Evolutionary conservation across 2,113 vertebrate species (phyloP).

Genomic region (Rhineura floridana): DNA sequence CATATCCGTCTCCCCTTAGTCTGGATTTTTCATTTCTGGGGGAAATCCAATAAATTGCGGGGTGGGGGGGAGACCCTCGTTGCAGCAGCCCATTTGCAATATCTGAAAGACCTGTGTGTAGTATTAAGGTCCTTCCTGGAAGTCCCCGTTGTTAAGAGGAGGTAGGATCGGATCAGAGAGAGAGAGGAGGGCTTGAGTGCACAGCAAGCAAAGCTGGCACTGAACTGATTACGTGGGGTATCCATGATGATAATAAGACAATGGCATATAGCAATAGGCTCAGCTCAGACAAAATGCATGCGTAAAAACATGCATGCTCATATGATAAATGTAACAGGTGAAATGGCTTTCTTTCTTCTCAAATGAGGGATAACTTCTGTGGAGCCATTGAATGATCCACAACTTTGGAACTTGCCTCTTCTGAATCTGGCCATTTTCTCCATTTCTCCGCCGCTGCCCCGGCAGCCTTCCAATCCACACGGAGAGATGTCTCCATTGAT

Average conservation of each 20-base stretch:
- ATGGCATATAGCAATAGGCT: neutral
- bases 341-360: neutral
- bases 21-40: too few relatives aligned
- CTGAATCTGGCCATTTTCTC: neutral
- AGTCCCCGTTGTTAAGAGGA: neutral
- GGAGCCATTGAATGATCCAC: fast-evolving
- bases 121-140: too few relatives aligned
- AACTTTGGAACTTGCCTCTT: fast-evolving
- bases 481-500: neutral
- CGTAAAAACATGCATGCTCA: neutral
- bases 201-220: neutral
- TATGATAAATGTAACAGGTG: neutral
- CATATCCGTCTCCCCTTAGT: too few relatives aligned
- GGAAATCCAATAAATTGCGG: too few relatives aligned
- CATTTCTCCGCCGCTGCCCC: neutral
- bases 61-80: too few relatives aligned
- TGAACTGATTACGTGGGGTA: neutral
- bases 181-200: neutral
- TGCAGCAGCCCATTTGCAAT: too few relatives aligned
- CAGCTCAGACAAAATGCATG: neutral
- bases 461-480: too few relatives aligned
- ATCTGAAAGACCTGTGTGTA: too few relatives aligned
- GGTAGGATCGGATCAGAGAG: neutral
- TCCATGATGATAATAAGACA: neutral
- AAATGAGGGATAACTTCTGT: too few relatives aligned